Percentiles rank a stretch among this genome's conserved stretches.
phyloP scores from a whole-genome alignment of 1,140 invertebrate genomes.

The Geopemphigus sp. region DNA sequence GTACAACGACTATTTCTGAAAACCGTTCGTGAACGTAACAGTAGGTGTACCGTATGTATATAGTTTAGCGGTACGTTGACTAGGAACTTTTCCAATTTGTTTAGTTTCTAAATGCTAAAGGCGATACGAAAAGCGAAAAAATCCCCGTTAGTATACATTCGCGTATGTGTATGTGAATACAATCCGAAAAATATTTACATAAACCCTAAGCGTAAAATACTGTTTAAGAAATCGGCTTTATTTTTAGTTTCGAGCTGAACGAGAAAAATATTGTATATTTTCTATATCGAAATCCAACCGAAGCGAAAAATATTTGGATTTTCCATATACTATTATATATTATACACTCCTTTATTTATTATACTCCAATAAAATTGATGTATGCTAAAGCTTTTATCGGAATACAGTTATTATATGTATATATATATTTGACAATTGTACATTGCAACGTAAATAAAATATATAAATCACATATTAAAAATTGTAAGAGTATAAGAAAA shows the following conservation, averaged over 20 bases:
- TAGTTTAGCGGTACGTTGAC: neutral
- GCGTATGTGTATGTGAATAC: neutral
- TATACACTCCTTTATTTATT: neutral
- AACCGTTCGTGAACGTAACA: neutral
- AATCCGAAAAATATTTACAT: conserved; percentile 32
- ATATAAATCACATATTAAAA: neutral
- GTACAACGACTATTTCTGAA: neutral
- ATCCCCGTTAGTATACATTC: neutral
- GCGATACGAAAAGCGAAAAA: neutral
- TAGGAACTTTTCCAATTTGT: conserved; percentile 28
- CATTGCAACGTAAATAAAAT: neutral
- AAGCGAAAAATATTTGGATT: neutral
- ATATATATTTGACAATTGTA: neutral
- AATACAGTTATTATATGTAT: neutral
- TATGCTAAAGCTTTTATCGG: neutral
- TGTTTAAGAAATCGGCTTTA: conserved; percentile 2
- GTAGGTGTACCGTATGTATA: neutral
- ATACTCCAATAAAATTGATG: neutral
- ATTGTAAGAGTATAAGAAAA: neutral
- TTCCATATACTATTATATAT: neutral
- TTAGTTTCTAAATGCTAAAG: conserved; percentile 10
- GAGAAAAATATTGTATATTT: neutral
- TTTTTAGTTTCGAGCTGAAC: neutral
- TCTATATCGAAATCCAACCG: neutral
- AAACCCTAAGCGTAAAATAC: conserved; percentile 17